phyloP scores from a whole-genome alignment of 2,888 invertebrate species.

The Diadromus collaris region DNA sequence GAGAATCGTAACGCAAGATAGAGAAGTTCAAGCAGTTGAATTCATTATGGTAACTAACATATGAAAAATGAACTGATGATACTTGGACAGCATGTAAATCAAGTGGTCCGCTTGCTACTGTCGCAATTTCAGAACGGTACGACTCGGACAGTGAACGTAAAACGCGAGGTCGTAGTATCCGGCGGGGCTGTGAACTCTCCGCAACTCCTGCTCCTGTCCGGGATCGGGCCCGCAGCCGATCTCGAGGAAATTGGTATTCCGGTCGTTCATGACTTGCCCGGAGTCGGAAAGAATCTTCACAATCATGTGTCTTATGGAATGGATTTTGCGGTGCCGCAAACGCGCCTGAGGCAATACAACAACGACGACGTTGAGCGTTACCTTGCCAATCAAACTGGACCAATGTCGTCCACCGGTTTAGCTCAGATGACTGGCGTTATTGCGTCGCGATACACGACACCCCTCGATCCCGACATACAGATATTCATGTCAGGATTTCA shows the following conservation, averaged over 20 bases:
- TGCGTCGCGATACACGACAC: slow-evolving; percentile 83
- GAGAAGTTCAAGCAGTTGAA: slow-evolving; percentile 83
- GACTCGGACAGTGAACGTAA: slow-evolving; percentile 60
- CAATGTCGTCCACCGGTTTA: slow-evolving; percentile 84
- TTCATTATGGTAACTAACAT: slow-evolving; percentile 79
- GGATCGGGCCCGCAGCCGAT: slow-evolving; percentile 84
- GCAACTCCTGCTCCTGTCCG: slow-evolving; percentile 85
- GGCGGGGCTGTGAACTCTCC: slow-evolving; percentile 86
- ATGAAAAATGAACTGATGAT: not conserved
- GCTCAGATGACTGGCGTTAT: slow-evolving; percentile 85
- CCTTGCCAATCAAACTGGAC: slow-evolving; percentile 82
- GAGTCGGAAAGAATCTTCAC: slow-evolving; percentile 86
- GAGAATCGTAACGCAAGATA: slow-evolving; percentile 81
- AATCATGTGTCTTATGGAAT: slow-evolving; percentile 85
- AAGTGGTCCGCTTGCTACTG: not conserved
- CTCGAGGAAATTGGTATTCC: slow-evolving; percentile 82
- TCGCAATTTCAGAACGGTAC: slow-evolving; percentile 63
- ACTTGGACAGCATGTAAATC: not conserved
- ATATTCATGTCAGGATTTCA: slow-evolving; percentile 86
- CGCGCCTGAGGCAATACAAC: slow-evolving; percentile 80
- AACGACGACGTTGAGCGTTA: slow-evolving; percentile 83
- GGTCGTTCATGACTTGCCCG: slow-evolving; percentile 83
- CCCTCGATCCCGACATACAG: slow-evolving; percentile 84
- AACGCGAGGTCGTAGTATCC: slow-evolving; percentile 82
- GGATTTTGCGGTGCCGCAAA: slow-evolving; percentile 79